These are phyloP conservation scores for Amphiura filiformis DNA, from an alignment of 35 echinoderm and acorn worm genomes.

Conservation along the genomic window DNA sequence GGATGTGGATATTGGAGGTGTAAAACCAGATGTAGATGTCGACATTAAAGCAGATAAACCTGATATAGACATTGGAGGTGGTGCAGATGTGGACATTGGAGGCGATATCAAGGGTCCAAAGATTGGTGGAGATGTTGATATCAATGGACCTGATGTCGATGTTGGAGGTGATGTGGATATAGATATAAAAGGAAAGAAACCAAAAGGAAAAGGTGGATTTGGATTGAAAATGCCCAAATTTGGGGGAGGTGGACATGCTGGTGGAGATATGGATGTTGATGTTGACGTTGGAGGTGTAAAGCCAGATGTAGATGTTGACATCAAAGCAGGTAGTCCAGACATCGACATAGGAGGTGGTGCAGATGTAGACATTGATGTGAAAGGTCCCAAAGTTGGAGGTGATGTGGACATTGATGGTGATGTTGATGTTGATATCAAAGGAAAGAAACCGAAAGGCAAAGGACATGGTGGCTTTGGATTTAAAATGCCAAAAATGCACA, in stretches of 20 bases:
- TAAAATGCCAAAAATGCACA: conserved; percentile 24
- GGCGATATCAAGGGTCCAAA: neutral
- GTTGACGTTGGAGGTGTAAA: conserved; percentile 28
- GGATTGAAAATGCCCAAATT: too few species aligned
- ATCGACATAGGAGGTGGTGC: neutral
- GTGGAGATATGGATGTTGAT: conserved; percentile 26
- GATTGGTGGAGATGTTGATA: conserved; percentile 60
- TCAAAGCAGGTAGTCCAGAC: conserved; percentile 22
- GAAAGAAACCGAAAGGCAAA: conserved; percentile 32
- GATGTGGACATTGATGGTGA: conserved; percentile 31
- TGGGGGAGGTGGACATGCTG: neutral
- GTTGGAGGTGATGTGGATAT: conserved; percentile 1
- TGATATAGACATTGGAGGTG: neutral
- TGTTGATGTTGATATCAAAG: conserved; percentile 38
- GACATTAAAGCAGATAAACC: conserved; percentile 10
- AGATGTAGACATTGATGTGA: conserved; percentile 18
- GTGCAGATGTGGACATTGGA: conserved; percentile 49
- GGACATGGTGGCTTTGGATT: conserved; percentile 48
- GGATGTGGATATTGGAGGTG: conserved; percentile 18
- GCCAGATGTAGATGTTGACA: conserved; percentile 42
- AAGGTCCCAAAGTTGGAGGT: conserved; percentile 16
- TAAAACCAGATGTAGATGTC: conserved; percentile 21
- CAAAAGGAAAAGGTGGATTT: neutral
- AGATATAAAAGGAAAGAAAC: conserved; percentile 9
- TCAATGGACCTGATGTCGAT: conserved; percentile 30